Evolutionary conservation across 2,797 vertebrate species (phyloP).

Genomic region (Thamnophis elegans): DNA sequence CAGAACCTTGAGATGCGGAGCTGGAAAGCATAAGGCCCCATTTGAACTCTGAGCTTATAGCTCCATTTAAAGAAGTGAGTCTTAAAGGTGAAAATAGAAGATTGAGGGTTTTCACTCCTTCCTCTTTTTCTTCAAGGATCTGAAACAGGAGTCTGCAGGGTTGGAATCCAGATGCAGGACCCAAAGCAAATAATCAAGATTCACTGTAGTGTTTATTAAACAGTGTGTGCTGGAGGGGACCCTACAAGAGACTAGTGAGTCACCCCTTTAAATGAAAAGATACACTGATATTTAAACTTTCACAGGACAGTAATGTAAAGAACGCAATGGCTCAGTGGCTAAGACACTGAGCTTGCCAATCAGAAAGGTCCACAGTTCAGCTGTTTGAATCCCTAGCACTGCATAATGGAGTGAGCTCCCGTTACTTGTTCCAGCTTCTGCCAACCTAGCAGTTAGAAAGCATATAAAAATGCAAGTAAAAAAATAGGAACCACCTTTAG

Average conservation of each 20-base stretch:
- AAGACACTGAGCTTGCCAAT: too few species aligned
- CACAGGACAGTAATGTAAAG: background rate
- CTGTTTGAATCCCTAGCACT: too few species aligned
- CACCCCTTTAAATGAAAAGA: background rate
- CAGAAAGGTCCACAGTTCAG: too few species aligned
- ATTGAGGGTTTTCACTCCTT: background rate
- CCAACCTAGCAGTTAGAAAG: too few species aligned
- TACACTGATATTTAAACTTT: background rate
- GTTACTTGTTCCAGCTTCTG: too few species aligned
- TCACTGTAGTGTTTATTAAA: background rate
- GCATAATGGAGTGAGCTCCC: too few species aligned
- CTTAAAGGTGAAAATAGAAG: background rate
- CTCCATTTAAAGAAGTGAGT: background rate
- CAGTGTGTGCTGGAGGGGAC: background rate
- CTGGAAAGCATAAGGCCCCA: background rate
- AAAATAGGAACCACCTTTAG: too few species aligned
- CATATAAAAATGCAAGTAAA: too few species aligned
- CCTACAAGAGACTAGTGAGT: background rate
- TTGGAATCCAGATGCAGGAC: background rate
- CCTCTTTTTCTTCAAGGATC: background rate
- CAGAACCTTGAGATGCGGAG: background rate
- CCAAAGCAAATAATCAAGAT: background rate
- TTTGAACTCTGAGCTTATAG: background rate
- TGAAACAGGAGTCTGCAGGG: background rate
- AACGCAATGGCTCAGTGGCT: too few species aligned